Conservation (phyloP, 2,888 invertebrate species). For the Auanema freiburgensis region DNA sequence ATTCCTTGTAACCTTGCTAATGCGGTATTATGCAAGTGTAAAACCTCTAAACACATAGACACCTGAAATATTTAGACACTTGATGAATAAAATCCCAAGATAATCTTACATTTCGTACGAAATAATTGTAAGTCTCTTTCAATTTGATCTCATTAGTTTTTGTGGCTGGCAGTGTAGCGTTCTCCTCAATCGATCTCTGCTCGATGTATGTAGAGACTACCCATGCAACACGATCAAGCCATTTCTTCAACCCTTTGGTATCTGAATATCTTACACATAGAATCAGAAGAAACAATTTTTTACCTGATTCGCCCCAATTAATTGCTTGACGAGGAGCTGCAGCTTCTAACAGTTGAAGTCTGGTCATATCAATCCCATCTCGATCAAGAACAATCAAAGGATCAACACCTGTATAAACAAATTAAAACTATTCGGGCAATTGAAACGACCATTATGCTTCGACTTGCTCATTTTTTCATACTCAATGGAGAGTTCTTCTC, state of each 20-base stretch:
- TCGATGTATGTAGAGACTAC: slow-evolving; percentile 46
- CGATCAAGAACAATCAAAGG: slow-evolving; percentile 72
- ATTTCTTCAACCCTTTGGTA: slow-evolving; percentile 49
- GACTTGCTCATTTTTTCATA: slow-evolving; percentile 99
- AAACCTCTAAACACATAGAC: slow-evolving; percentile 52
- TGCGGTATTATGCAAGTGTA: slow-evolving; percentile 59
- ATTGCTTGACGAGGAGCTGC: slow-evolving; percentile 86
- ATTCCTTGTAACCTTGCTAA: slow-evolving; percentile 51
- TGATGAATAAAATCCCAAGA: neutral
- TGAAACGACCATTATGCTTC: slow-evolving; percentile 86
- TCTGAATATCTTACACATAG: too few relatives aligned
- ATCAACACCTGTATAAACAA: slow-evolving; percentile 36
- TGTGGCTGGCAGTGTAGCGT: too few relatives aligned
- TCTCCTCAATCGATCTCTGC: slow-evolving; percentile 22
- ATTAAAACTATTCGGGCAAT: neutral
- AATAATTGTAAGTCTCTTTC: slow-evolving; percentile 54
- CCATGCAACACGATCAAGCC: slow-evolving; percentile 50
- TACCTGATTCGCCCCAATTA: slow-evolving; percentile 85
- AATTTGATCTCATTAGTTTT: slow-evolving; percentile 31
- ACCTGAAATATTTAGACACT: slow-evolving; percentile 29
- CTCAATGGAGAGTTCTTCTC: slow-evolving; percentile 68
- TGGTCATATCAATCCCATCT: slow-evolving; percentile 86
- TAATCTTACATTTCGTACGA: slow-evolving; percentile 50
- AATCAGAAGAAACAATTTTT: neutral
- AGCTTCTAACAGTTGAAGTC: slow-evolving; percentile 84